Base-by-base conservation (phyloP, 2,797 vertebrate genomes). In the Carduelis carduelis region DNA sequence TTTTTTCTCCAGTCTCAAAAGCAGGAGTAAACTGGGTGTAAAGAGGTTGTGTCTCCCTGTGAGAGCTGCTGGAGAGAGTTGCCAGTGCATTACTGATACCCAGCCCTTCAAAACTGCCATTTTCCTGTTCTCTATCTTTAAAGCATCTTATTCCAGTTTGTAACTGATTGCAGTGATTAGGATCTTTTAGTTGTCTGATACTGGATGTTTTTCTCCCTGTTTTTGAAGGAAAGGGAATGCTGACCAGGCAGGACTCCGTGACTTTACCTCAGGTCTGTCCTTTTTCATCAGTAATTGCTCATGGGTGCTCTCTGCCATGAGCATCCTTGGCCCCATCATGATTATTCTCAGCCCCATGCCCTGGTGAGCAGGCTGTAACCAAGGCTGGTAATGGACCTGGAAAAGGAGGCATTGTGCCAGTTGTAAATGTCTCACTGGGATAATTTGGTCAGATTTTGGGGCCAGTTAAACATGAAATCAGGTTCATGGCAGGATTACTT, bases 161-260 rank as follows among this genome's bases (percentile, higher is more conserved):
- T 27, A 50, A 55, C 70, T 0, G 0, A 3, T 27, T 1, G 11
- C 0, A 4, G 50, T 0, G 11, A 88, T 82, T 22, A 65, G 19
- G 27, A 43, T 65, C 16, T 66, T 8, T 59, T 30, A 27, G 21
- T 32, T 35, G 57, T 7, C 53, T 74, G 7, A 37, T 57, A 3
- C 6, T 55, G 39, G 5, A 44, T 35, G 16, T 0, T 21, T 87
- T 81, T 34, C 17, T 34, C 21, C 2, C 3, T 15, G 9, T 44
- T 47, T 68, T 46, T n/a, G 20, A 47, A 78, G 28, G 32, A 46
- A 75, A 64, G 65, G 24, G 19, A 55, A 35, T 14, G 22, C 71
- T 37, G 63, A 14, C 1, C 11, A 27, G 41, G 41, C 21, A 75
- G 43, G 63, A 18, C 24, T 69, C 74, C 20, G 64, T 68, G 49